Base-by-base conservation (phyloP, 2,797 vertebrate genomes). In the Gadopsis bispinosus region DNA sequence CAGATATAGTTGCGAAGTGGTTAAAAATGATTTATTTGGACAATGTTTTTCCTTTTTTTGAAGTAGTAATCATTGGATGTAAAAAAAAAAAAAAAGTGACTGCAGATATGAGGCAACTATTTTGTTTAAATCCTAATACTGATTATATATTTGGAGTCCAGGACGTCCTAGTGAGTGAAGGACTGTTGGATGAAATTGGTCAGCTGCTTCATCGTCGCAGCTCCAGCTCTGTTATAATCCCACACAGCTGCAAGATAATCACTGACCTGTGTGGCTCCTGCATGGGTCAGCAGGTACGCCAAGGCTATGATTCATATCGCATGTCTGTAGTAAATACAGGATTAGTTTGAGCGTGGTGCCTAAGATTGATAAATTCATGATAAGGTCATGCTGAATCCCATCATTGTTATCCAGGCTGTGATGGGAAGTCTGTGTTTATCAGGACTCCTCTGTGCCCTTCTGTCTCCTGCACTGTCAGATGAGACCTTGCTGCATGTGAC, bases 181-280 rank as follows among this genome's bases (percentile, higher is more conserved):
- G 95, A 39, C 79, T 96, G 12, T 53, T 95, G 48, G 85, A 93
- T 68, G 92, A 86, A 43, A 72, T 96, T 20, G 91, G 92, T 61
- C 79, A 29, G 4, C 90, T 96, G 71, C 91, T 96, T 81, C 84
- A 88, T 39, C 85, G 1, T 7, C 87, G 91, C 61, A 88, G 81
- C 74, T 83, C 79, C 60, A 93, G 91, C 58, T 80, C 91, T 10
- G 87, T 90, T 43, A 83, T 95, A 48, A 82, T 95, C 45, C 86
- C 90, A 55, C 94, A 93, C 66, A 54, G 90, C 79, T 94, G 94
- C 51, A 91, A 84, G 64, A 94, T 94, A 37, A 93, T 96, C 83
- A 82, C 84, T 45, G 81, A 95, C 81, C 72, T 97, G 70, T 92
- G 89, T 58, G 64, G 76, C 69, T 91, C 89, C 48, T 45, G 84